Base-by-base conservation (phyloP, 2,113 vertebrate species). In the Acanthochromis polyacanthus region DNA sequence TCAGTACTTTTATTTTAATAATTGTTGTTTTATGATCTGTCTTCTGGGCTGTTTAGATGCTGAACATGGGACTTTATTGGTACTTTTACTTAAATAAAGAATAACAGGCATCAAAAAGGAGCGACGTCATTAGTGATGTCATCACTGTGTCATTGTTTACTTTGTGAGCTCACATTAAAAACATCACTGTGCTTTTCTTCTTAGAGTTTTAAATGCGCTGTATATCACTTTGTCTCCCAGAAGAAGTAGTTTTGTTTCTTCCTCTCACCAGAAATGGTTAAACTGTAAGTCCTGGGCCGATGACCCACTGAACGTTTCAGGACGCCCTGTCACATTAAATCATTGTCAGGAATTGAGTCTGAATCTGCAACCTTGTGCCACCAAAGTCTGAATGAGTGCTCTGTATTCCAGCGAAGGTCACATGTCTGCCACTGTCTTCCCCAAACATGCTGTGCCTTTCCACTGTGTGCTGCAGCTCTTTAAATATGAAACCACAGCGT, bases 231-330 rank as follows among this genome's bases (percentile, higher is more conserved):
- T 9, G 32, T 36, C 7, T 36, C 32, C 7, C 1, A 9, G 32
- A 2, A 36, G 32, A 36, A 36, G 23, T 9, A 28, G 9, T 16
- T 1, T 43, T 23, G 17, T 8, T 20, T 66, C 20, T n/a, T 16
- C 57, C 53, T 22, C 40, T 22, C 46, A 43, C 40, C 28, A 60
- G 11, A 69, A 30, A 68, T 12, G 9, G 55, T 76, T 60, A 30
- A 76, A 59, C 17, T 19, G 2, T 36, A 36, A 36, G 32, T 36
- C 32, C 6, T 36, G 32, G 32, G 32, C 32, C 10, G 6, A 36
- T 62, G 25, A 53, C 22, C 32, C 30, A n/a, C 28, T 71, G 40
- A 62, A 63, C 56, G 48, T 14, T 59, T 64, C 6, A 43, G 38
- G 22, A 60, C 55, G 11, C 20, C 28, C 11, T 5, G 3, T 4